A percentile compares a stretch with the other conserved stretches of the same genome.
Conservation (phyloP, 2,113 vertebrate genomes). For the Scalopus aquaticus region DNA sequence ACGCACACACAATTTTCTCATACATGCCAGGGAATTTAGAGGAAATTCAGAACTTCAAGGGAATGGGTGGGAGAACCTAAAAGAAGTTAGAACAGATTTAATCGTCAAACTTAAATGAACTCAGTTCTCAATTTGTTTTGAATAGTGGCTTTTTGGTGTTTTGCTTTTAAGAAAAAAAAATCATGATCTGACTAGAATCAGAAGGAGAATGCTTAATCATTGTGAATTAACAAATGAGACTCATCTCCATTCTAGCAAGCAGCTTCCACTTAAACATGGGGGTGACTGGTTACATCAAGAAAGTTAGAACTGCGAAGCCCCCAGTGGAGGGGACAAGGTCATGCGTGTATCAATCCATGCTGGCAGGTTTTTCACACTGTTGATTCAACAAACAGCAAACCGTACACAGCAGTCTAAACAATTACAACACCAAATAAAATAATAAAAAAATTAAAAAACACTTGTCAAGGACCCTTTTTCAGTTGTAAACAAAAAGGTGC, state of each 20-base stretch:
- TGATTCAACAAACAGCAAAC: constrained; percentile 93
- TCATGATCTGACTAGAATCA: constrained; percentile 90
- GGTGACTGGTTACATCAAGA: constrained; percentile 91
- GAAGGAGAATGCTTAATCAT: constrained; percentile 88
- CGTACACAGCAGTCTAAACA: constrained; percentile 92
- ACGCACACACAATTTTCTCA: constrained; percentile 75
- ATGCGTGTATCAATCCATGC: constrained; percentile 93
- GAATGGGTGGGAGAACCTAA: constrained; percentile 66
- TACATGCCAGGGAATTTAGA: constrained; percentile 80
- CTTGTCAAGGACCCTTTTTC: constrained; percentile 92
- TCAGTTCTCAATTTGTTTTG: constrained; percentile 81
- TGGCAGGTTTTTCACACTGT: constrained; percentile 93
- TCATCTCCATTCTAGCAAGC: constrained; percentile 90
- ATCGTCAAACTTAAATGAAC: constrained; percentile 72
- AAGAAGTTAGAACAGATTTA: constrained; percentile 70
- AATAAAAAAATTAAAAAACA: constrained; percentile 88
- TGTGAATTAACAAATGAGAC: constrained; percentile 86
- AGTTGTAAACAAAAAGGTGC: constrained; percentile 90
- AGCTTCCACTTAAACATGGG: constrained; percentile 89
- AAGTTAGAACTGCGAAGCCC: constrained; percentile 88
- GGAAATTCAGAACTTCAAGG: constrained; percentile 72
- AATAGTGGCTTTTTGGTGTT: constrained; percentile 75
- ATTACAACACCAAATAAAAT: constrained; percentile 91
- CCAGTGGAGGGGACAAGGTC: constrained; percentile 87
- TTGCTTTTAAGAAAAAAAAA: constrained; percentile 80